A percentile compares a stretch with the other conserved stretches of the same genome.
These are phyloP conservation scores for Melieria crassipennis DNA, from an alignment of 2,888 invertebrate species.

Conservation along the genomic window DNA sequence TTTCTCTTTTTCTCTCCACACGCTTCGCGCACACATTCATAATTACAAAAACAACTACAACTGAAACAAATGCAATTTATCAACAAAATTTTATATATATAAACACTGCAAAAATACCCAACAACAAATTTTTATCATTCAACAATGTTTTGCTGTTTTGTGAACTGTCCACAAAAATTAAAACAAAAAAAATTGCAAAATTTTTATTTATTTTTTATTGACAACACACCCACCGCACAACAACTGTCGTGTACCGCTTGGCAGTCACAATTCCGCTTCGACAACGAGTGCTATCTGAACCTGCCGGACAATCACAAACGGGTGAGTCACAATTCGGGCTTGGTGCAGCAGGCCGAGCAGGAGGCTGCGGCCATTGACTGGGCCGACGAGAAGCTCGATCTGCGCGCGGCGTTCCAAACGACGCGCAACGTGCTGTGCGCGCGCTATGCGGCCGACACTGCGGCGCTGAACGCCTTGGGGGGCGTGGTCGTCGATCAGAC, in stretches of 20 bases:
- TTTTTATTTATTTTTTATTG: background rate
- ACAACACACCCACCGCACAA: conserved; percentile 7
- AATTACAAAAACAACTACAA: background rate
- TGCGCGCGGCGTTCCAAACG: conserved; percentile 58
- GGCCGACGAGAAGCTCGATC: conserved; percentile 57
- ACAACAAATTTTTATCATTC: background rate
- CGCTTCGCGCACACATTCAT: conserved; percentile 7
- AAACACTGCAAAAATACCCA: background rate
- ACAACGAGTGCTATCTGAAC: conserved; percentile 98
- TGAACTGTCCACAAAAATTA: too few relatives aligned
- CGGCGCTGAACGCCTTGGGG: conserved; percentile 39
- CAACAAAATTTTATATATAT: background rate
- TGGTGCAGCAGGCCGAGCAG: conserved; percentile 54
- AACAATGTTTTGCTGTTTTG: too few relatives aligned
- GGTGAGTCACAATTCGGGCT: conserved; percentile 65
- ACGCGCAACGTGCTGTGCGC: conserved; percentile 57
- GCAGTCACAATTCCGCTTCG: conserved; percentile 99
- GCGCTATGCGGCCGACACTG: conserved; percentile 53
- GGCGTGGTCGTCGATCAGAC: conserved; percentile 27
- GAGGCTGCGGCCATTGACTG: conserved; percentile 59
- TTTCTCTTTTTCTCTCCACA: conserved; percentile 3
- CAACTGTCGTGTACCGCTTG: background rate
- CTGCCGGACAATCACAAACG: conserved; percentile 98
- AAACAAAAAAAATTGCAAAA: conserved; percentile 3
- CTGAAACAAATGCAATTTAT: background rate